Evolutionary conservation across 2,113 vertebrate species (phyloP), one percentile per base, ranked within the genome.

Genomic region (Calyptommatus sinebrachiatus): DNA sequence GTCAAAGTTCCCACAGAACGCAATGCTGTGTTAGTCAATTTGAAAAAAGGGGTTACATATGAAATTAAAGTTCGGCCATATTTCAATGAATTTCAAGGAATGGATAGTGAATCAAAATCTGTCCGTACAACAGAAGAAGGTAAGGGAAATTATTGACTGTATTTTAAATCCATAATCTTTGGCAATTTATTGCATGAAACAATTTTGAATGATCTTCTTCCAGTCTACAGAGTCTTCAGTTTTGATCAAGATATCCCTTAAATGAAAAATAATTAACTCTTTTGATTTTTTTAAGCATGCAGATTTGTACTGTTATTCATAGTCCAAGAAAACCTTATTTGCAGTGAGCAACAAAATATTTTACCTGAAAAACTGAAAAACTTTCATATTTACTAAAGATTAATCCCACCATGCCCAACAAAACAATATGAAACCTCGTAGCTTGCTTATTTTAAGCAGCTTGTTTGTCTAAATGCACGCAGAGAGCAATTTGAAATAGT

Each of bases 61-160:
- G 98, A 99, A 90, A 96, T 99, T 82, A 99, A 99, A 92, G 97
- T 98, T 20, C 96, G 98, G 2, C 98, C 98, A 1, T 99, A 98
- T 84, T 99, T 99, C 93, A 99, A 99, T 76, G 98, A 99, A 76
- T 99, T 99, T 91, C 98, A 99, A 84, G 98, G 98, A 81, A 98
- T 99, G 96, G 98, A 99, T 91, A 99, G 98, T 68, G 98, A 99
- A 85, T 96, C 97, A 50, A 97, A 97, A 91, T 96, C 96, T 1
- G 96, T 96, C 2, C 96, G 97, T 71, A 99, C 98, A 29, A 96
- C 96, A 0, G 98, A 99, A 77, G 98, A 99, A 97, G 98, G 98
- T 99, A 90, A 93, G 94, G 92, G 26, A 85, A 78, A 12, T 22
- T 65, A 21, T 29, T 68, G 11, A 78, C n/a, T 31, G 1, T n/a